Conservation (phyloP, 2,113 vertebrate genomes). For the Australoheros scitulus region DNA sequence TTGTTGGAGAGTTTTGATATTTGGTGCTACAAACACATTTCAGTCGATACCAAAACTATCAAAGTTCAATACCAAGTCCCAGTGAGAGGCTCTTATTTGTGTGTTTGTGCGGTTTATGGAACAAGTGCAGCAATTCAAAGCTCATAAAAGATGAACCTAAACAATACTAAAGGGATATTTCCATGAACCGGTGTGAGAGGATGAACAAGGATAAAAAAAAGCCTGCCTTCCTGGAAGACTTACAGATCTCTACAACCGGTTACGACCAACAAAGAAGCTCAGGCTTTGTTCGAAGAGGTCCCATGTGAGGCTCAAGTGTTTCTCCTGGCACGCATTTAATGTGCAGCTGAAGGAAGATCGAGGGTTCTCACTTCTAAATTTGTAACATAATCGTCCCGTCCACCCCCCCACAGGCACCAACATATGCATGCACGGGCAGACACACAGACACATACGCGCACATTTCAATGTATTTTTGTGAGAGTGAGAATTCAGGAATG, state of each 20-base stretch:
- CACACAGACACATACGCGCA: background rate
- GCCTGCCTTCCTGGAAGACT: constrained; percentile 3
- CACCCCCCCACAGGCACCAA: background rate
- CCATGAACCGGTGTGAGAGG: background rate
- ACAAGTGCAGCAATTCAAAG: background rate
- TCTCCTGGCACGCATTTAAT: constrained; percentile 16
- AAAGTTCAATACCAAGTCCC: background rate
- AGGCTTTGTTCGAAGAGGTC: constrained; percentile 17
- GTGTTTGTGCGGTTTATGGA: background rate
- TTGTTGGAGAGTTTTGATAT: background rate
- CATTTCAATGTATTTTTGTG: background rate
- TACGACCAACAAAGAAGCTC: background rate
- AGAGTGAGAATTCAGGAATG: background rate
- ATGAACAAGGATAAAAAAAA: background rate
- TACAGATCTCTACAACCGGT: background rate
- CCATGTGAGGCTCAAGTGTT: constrained; percentile 15
- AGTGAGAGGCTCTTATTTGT: background rate
- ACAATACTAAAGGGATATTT: background rate
- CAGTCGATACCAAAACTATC: background rate
- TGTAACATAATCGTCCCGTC: constrained; percentile 1
- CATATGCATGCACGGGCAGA: background rate
- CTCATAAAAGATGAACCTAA: background rate
- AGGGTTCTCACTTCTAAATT: constrained; percentile 7
- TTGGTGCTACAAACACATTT: background rate
- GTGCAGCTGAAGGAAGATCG: constrained; percentile 1